phyloP scores from a whole-genome alignment of 64 coral and sea anemone species.

The Montipora efflorescens region DNA sequence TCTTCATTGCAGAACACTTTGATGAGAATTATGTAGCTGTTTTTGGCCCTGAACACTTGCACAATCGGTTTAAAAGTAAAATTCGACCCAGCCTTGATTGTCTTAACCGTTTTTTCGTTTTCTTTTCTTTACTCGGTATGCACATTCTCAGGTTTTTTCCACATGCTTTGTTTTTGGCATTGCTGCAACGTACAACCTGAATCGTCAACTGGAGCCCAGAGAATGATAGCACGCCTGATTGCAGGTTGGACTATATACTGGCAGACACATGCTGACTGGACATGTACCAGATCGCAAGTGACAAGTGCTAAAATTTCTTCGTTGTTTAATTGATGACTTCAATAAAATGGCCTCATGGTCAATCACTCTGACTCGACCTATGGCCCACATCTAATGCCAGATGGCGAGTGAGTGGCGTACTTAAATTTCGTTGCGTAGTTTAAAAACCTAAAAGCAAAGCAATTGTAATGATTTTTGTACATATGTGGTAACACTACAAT shows the following conservation, averaged over 20 bases:
- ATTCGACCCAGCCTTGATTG: neutral
- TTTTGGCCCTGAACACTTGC: neutral
- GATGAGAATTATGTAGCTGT: neutral
- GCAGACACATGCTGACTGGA: neutral
- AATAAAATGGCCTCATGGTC: neutral
- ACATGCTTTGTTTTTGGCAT: neutral
- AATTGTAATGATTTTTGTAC: no score
- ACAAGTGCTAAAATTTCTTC: neutral
- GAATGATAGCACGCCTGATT: neutral
- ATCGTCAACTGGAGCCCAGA: neutral
- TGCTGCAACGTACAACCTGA: neutral
- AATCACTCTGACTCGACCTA: no score
- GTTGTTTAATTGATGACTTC: neutral
- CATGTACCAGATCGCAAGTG: neutral
- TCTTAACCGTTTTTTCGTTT: neutral
- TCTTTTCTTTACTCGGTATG: neutral
- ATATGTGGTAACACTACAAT: no score
- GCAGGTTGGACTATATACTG: neutral
- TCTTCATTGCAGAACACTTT: neutral
- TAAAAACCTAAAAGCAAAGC: no score
- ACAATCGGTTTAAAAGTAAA: neutral
- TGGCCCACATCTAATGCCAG: no score
- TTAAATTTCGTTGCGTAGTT: no score
- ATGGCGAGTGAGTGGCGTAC: no score
- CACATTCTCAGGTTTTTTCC: neutral